Conservation (phyloP, 2,888 invertebrate genomes). For the Troides oblongomaculatus region DNA sequence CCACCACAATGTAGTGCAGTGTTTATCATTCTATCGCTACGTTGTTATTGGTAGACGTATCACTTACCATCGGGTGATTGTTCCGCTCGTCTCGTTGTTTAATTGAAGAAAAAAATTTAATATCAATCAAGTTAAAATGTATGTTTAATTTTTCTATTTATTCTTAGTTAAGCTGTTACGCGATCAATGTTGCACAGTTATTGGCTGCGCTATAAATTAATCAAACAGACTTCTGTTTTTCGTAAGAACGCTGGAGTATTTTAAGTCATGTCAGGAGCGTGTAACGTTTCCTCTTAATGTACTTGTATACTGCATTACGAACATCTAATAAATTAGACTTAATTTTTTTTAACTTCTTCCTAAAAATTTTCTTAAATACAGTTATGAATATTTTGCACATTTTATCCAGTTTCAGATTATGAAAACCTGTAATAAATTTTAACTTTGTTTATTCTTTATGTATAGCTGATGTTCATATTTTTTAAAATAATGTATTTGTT, state of each 20-base stretch:
- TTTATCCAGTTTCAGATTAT: not conserved
- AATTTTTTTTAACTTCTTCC: too few relatives aligned
- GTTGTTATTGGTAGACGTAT: too few relatives aligned
- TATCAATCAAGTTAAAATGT: too few relatives aligned
- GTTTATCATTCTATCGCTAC: too few relatives aligned
- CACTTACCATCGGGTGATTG: too few relatives aligned
- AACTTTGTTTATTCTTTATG: too few relatives aligned
- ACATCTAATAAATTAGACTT: not conserved
- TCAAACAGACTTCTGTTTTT: conserved; percentile 12
- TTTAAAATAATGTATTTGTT: too few relatives aligned
- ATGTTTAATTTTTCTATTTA: not conserved
- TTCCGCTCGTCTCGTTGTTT: too few relatives aligned
- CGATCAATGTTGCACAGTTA: not conserved
- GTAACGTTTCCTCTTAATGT: not conserved
- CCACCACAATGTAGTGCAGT: too few relatives aligned
- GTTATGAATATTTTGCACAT: not conserved
- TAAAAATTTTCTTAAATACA: not conserved
- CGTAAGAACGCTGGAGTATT: conserved; percentile 6
- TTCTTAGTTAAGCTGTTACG: not conserved
- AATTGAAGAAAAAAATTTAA: too few relatives aligned
- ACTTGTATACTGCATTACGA: conserved; percentile 3
- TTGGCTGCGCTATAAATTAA: conserved; percentile 5
- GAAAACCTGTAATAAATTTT: too few relatives aligned
- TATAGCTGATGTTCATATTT: too few relatives aligned
- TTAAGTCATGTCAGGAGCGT: conserved; percentile 7